Percentiles rank a stretch among this genome's conserved stretches.
phyloP scores from a whole-genome alignment of 2,888 invertebrate genomes.

The Parascotia fuliginaria region DNA sequence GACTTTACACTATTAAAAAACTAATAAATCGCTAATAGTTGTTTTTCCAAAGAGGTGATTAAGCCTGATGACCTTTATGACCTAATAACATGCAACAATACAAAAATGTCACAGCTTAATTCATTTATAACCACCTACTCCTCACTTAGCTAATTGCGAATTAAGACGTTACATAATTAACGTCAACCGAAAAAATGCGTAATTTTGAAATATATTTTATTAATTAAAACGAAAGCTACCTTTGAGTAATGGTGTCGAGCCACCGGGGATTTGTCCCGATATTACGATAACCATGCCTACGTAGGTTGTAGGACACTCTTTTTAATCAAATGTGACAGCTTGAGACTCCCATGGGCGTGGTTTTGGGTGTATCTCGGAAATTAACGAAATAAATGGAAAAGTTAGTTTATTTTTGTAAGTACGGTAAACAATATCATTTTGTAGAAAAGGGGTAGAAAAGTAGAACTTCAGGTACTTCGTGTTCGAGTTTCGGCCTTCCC shows the following conservation, averaged over 20 bases:
- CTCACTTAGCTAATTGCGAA: conserved; percentile 34
- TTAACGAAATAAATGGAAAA: background rate
- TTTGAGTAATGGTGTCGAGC: conserved; percentile 40
- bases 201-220: conserved; percentile 33
- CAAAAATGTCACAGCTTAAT: background rate
- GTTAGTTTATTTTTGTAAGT: too few species aligned
- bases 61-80: background rate
- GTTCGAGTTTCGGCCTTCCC: too few species aligned
- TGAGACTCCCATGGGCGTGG: background rate
- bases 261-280: conserved; percentile 18
- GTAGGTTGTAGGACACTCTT: conserved; percentile 5
- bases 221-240: conserved; percentile 46
- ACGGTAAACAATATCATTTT: too few species aligned
- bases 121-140: conserved; percentile 12
- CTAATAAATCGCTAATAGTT: too few species aligned
- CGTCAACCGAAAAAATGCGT: conserved; percentile 12
- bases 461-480: too few species aligned
- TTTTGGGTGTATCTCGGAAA: background rate
- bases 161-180: conserved; percentile 25
- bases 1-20: too few species aligned
- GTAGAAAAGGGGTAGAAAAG: too few species aligned
- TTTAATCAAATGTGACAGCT: background rate
- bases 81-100: too few species aligned
- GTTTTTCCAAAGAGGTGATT: background rate
- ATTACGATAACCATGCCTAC: conserved; percentile 4